Percentiles rank a stretch among this genome's conserved stretches.
Conservation (phyloP, 2,113 vertebrate genomes). For the Thunnus thynnus region DNA sequence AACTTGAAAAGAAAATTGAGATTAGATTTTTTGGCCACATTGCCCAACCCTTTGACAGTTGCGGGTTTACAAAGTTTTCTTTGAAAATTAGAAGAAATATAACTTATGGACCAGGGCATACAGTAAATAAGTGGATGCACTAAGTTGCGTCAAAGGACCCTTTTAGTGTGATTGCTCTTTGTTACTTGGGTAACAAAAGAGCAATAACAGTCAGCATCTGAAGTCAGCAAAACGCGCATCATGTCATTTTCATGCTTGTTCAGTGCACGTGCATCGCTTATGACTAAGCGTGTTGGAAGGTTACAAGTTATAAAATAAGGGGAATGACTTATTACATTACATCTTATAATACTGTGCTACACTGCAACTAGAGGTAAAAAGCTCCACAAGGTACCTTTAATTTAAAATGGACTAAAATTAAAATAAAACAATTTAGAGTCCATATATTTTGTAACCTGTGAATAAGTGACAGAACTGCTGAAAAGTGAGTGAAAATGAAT, state of each 20-base stretch:
- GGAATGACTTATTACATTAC: not conserved
- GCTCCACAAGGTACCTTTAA: not conserved
- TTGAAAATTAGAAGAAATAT: no score
- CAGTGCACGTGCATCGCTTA: not conserved
- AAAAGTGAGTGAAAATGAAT: conserved; percentile 17
- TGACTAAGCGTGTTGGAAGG: not conserved
- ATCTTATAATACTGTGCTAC: not conserved
- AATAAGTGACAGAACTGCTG: not conserved
- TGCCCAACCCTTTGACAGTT: no score
- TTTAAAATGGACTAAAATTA: not conserved
- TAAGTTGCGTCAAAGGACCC: not conserved
- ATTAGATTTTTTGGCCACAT: no score
- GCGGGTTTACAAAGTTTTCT: not conserved
- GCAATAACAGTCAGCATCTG: not conserved
- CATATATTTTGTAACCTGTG: not conserved
- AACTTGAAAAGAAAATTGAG: no score
- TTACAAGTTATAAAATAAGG: not conserved
- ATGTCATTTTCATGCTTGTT: not conserved
- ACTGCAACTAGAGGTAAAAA: not conserved
- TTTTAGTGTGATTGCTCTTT: not conserved
- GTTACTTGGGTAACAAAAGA: not conserved
- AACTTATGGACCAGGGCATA: not conserved
- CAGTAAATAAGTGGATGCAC: not conserved
- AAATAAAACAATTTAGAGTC: conserved; percentile 5
- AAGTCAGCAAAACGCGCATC: not conserved